These are phyloP conservation scores for Amazonetta brasiliensis DNA, from an alignment of 2,797 vertebrate genomes.

Conservation along the genomic window DNA sequence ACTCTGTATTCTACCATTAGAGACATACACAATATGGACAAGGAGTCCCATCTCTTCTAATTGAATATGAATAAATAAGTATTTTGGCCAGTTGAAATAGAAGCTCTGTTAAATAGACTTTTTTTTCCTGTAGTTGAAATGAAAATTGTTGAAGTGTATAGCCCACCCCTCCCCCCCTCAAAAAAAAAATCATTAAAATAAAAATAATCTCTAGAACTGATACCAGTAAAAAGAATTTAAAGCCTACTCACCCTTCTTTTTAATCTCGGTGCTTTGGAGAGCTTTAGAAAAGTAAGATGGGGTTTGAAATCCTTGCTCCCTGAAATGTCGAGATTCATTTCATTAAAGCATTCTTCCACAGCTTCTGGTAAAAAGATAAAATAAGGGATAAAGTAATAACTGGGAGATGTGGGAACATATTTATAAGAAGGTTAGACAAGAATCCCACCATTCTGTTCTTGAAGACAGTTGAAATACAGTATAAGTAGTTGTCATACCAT, in stretches of 20 bases:
- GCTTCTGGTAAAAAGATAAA: conserved; percentile 39
- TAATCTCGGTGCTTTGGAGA: conserved; percentile 64
- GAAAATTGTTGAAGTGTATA: not conserved
- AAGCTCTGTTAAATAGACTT: not conserved
- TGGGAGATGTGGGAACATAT: not conserved
- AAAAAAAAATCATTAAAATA: not conserved
- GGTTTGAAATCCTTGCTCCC: conserved; percentile 72
- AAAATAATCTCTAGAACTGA: not conserved
- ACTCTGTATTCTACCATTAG: not conserved
- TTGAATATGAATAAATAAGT: not conserved
- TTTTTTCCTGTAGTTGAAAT: not conserved
- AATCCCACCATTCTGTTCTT: not conserved
- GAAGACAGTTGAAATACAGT: not conserved
- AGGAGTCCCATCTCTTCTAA: not conserved
- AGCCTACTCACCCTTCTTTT: conserved; percentile 66
- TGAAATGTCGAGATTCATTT: conserved; percentile 51
- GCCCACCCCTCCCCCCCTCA: too few relatives aligned
- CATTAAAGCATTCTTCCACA: conserved; percentile 58
- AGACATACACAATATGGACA: not conserved
- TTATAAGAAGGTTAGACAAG: not conserved
- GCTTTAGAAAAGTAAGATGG: conserved; percentile 76
- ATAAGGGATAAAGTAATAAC: not conserved
- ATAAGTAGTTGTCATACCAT: not conserved
- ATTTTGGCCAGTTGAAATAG: not conserved
- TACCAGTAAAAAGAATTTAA: not conserved